Evolutionary conservation across 2,888 invertebrate species (phyloP), one percentile per base, ranked within the genome.

Genomic region (Xestobium rufovillosum): DNA sequence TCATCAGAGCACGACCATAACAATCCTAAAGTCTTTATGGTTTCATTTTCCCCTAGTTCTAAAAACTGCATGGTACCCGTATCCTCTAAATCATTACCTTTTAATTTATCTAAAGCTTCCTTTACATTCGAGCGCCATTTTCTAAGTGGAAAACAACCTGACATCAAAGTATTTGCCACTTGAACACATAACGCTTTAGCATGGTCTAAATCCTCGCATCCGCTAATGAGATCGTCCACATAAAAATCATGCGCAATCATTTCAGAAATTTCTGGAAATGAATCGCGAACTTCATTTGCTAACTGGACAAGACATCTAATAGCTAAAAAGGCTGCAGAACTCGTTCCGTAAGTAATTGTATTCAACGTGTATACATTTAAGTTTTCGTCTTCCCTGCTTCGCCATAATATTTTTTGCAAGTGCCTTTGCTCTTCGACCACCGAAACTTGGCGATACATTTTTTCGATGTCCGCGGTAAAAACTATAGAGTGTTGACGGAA

Each of bases 381-480:
- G n/a, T 33, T 31, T 14, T 44, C 26, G 9, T 27, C 28, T 10
- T 39, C 36, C 30, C 30, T 25, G 27, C 37, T 35, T 3, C 41
- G 34, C 42, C 42, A 46, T 23, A 46, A 19, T 8, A 46, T 44
- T n/a, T 40, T 16, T 28, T 46, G 46, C 12, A 45, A 31, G 12
- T 32, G 9, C 12, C 39, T 30, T 26, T 42, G 40, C 15, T 27
- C 27, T 9, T 38, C 37, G 10, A 36, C 25, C 13, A 43, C 36
- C 2, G 40, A 15, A 4, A 44, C 39, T 39, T 42, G 42, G 8
- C 48, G 34, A 29, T 46, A 45, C 45, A 45, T 47, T 38, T 47
- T 45, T 14, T 37, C 45, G 9, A 45, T 32, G 26, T 44, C 44
- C 4, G 36, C 42, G 4, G 42, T 36, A 30, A 42, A 31, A 8